Evolutionary conservation across 2,113 vertebrate species (phyloP).

Genomic region (Chauna torquata): DNA sequence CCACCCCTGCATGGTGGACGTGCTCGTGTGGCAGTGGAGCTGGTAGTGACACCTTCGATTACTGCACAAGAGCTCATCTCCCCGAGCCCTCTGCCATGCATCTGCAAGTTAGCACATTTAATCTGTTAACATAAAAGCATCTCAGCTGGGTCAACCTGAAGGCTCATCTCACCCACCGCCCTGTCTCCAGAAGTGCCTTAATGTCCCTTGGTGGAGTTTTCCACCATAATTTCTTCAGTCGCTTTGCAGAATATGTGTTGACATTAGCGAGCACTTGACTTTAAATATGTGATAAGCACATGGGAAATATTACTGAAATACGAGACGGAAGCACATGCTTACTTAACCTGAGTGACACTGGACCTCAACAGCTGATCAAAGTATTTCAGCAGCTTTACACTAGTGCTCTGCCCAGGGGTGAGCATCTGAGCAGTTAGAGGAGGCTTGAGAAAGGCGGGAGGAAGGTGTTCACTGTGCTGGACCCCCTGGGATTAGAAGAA

Average conservation of each 20-base stretch:
- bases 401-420: not conserved
- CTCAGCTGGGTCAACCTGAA: not conserved
- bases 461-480: not conserved
- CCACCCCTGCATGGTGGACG: accelerated
- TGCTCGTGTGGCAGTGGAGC: not conserved
- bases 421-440: not conserved
- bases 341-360: conserved; percentile 3
- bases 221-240: not conserved
- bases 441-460: not conserved
- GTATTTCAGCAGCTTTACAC: not conserved
- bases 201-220: not conserved
- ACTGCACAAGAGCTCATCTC: not conserved
- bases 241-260: not conserved
- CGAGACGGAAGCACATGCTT: not conserved
- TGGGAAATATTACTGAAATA: not conserved
- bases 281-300: not conserved
- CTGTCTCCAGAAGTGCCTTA: not conserved
- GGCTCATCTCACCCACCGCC: not conserved
- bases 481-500: not conserved
- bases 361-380: conserved; percentile 25
- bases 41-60: not conserved
- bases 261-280: not conserved
- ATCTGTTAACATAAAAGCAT: not conserved
- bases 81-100: not conserved
- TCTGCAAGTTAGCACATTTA: not conserved